Evolutionary conservation across 2,888 invertebrate species (phyloP).

Genomic region (Caenorhabditis sp.): DNA sequence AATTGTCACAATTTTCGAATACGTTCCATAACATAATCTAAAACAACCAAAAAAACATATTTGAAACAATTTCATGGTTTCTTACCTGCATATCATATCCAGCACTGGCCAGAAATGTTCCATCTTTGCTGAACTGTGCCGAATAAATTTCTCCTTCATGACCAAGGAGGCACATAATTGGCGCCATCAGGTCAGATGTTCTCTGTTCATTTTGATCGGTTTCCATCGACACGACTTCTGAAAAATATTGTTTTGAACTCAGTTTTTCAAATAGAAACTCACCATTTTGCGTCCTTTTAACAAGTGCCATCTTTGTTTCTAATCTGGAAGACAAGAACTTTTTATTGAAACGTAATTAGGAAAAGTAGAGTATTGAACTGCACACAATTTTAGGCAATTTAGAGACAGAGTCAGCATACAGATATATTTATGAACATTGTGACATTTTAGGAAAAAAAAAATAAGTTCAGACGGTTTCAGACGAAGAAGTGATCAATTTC

Average conservation of each 20-base stretch:
- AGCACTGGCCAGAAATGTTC: conserved; percentile 88
- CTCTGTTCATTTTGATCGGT: conserved; percentile 3
- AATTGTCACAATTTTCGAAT: conserved; percentile 96
- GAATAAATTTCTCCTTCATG: conserved; percentile 95
- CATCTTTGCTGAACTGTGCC: conserved; percentile 93
- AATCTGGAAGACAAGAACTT: background rate
- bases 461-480: conserved; percentile 34
- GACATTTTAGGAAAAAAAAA: background rate
- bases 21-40: conserved; percentile 85
- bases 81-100: conserved; percentile 91
- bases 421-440: background rate
- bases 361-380: too few species aligned
- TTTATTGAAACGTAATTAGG: too few species aligned
- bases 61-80: background rate
- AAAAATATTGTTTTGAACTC: background rate
- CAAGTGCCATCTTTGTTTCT: background rate
- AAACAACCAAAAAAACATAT: background rate
- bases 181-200: conserved; percentile 33
- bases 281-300: too few species aligned
- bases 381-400: too few species aligned
- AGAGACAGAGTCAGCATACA: background rate
- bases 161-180: conserved; percentile 78
- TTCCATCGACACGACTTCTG: background rate
- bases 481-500: conserved; percentile 71
- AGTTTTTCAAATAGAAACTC: background rate